Evolutionary conservation across 1,140 invertebrate genomes (phyloP).

Genomic region (Dinoponera quadriceps): DNA sequence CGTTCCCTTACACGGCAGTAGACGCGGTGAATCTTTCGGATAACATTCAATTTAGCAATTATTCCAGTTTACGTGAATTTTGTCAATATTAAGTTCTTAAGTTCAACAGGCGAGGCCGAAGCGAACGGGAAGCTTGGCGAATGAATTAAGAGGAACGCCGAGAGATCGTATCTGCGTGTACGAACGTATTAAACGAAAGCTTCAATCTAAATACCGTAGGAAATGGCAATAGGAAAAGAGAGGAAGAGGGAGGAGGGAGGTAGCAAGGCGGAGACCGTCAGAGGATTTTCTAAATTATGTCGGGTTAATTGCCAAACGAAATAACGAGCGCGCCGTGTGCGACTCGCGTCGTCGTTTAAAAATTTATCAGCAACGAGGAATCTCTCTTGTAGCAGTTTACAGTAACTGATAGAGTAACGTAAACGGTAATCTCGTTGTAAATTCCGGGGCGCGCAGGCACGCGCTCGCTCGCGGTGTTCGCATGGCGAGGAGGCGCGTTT

Average conservation of each 20-base stretch:
- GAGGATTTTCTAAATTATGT: too few species aligned
- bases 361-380: too few species aligned
- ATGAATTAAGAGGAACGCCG: neutral
- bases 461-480: too few species aligned
- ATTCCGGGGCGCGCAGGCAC: conserved; percentile 4
- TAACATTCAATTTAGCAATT: conserved; percentile 1
- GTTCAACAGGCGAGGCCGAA: neutral
- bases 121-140: neutral
- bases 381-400: neutral
- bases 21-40: neutral
- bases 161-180: neutral
- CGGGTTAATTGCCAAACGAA: too few species aligned
- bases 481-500: neutral
- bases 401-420: conserved; percentile 26
- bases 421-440: conserved; percentile 50
- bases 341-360: too few species aligned
- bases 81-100: neutral
- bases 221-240: too few species aligned
- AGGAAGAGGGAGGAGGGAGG: too few species aligned
- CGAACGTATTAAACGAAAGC: conserved; percentile 1
- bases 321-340: too few species aligned
- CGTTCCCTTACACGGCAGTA: neutral
- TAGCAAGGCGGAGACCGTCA: too few species aligned
- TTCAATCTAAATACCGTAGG: neutral
- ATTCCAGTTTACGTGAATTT: neutral